These are phyloP conservation scores for Linyphia triangularis DNA, from an alignment of 2,888 invertebrate species.

Conservation along the genomic window DNA sequence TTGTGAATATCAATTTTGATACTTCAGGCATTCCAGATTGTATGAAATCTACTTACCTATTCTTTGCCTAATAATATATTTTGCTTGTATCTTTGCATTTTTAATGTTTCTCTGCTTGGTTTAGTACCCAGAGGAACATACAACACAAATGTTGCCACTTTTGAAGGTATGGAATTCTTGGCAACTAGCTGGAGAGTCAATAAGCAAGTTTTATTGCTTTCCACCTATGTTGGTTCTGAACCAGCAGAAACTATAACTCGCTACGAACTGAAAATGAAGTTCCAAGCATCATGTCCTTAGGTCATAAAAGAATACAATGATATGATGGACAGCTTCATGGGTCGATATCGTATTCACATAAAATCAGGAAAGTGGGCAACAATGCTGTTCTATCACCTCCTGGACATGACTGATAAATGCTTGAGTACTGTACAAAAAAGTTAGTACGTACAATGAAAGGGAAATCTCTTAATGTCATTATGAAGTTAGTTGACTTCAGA, in stretches of 20 bases:
- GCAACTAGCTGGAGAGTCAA: too few species aligned
- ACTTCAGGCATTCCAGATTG: too few species aligned
- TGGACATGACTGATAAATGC: constrained; percentile 25
- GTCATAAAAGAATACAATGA: constrained; percentile 18
- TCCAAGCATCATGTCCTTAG: neutral
- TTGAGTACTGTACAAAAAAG: constrained; percentile 12
- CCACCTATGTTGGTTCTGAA: neutral
- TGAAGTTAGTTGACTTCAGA: constrained; percentile 25
- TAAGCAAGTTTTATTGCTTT: neutral
- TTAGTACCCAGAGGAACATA: too few species aligned
- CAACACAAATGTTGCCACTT: too few species aligned
- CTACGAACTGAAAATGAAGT: neutral
- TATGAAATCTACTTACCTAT: too few species aligned
- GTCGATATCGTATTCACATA: constrained; percentile 23
- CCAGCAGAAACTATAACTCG: neutral
- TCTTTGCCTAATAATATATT: too few species aligned
- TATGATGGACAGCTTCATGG: constrained; percentile 9
- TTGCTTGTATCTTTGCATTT: too few species aligned
- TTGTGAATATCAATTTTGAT: too few species aligned
- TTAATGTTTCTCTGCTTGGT: too few species aligned
- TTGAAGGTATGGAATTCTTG: too few species aligned
- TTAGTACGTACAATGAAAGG: constrained; percentile 26
- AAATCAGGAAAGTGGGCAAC: constrained; percentile 13
- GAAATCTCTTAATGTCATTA: neutral
- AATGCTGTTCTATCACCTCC: constrained; percentile 5